Evolutionary conservation across 1,140 invertebrate species (phyloP).

Genomic region (Rhopalosiphum maidis): DNA sequence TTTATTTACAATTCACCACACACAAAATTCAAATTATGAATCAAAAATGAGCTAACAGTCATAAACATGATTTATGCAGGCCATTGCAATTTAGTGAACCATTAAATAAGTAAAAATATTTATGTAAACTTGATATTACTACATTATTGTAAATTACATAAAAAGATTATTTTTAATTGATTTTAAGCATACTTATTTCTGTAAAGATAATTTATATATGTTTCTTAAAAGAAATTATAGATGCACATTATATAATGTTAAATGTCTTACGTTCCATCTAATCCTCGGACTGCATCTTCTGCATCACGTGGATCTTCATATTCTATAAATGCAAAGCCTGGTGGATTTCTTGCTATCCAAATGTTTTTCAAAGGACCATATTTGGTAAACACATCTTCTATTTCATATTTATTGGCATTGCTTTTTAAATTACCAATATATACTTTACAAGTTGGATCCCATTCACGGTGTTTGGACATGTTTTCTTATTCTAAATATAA

Average conservation of each 20-base stretch:
- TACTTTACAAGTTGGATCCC: constrained; percentile 95
- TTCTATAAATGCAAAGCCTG: constrained; percentile 97
- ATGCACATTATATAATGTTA: neutral
- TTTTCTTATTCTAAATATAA: neutral
- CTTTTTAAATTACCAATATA: constrained; percentile 96
- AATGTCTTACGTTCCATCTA: constrained; percentile 89
- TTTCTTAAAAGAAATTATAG: neutral
- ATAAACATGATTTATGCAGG: neutral
- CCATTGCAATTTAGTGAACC: neutral
- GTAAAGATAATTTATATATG: neutral
- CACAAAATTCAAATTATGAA: neutral
- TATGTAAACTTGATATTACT: neutral
- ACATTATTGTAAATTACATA: neutral
- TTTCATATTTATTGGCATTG: constrained; percentile 89
- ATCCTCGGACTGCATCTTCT: constrained; percentile 90
- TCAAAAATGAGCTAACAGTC: neutral
- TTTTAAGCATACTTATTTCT: neutral
- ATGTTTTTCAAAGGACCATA: constrained; percentile 95
- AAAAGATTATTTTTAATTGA: neutral
- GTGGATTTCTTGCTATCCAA: constrained; percentile 94
- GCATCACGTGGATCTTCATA: constrained; percentile 97
- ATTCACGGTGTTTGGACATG: constrained; percentile 74
- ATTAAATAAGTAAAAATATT: neutral
- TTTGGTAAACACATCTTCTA: constrained; percentile 90
- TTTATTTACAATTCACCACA: neutral